Evolutionary conservation across 2,113 vertebrate genomes (phyloP).

Genomic region (Urocolius indicus): DNA sequence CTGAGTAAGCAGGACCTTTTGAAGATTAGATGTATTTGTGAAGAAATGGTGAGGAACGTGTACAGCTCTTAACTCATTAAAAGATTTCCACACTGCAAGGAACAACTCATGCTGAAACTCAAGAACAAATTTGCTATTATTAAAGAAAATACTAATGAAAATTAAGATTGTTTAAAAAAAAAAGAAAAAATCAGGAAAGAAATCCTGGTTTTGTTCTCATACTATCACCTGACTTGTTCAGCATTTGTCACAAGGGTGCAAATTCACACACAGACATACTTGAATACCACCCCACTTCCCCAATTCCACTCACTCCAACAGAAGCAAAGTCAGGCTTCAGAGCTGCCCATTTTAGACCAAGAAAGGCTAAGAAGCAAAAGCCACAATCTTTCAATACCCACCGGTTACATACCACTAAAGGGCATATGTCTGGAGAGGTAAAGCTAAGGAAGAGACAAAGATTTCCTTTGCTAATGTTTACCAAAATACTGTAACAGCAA

Average conservation of each 20-base stretch:
- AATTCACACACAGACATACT: background rate
- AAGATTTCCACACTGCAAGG: background rate
- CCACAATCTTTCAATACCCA: background rate
- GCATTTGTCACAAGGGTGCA: background rate
- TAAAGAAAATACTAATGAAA: background rate
- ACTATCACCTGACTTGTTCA: background rate
- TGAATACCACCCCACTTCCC: background rate
- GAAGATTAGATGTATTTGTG: slow-evolving; percentile 56
- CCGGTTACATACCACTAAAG: background rate
- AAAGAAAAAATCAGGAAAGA: background rate
- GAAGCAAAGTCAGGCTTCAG: background rate
- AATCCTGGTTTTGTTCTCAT: background rate
- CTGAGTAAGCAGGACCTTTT: slow-evolving; percentile 36
- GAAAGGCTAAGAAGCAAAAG: background rate
- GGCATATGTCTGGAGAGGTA: fast-evolving
- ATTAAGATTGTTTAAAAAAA: background rate
- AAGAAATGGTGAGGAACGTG: slow-evolving; percentile 49
- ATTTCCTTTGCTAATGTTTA: background rate
- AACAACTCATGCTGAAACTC: background rate
- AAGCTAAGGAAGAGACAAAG: background rate
- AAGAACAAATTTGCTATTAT: background rate
- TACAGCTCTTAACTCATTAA: slow-evolving; percentile 14
- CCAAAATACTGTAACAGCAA: background rate
- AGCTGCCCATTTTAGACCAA: background rate
- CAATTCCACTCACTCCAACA: background rate